A percentile compares a stretch with the other conserved stretches of the same genome.
Evolutionary conservation across 1,140 invertebrate genomes (phyloP).

Genomic region (Dendrolimus kikuchii): DNA sequence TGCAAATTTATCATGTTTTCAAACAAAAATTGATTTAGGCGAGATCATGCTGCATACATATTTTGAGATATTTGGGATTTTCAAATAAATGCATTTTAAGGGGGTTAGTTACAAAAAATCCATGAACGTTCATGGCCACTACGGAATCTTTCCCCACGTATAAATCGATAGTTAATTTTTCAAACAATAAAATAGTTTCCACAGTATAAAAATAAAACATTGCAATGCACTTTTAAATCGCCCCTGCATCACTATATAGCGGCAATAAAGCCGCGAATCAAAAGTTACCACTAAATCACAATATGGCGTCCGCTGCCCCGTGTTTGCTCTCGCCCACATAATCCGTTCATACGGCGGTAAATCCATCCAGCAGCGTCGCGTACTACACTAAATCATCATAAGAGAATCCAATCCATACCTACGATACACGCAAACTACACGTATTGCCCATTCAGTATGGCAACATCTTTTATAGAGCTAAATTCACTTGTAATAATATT

Average conservation of each 20-base stretch:
- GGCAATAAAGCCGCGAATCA: constrained; percentile 63
- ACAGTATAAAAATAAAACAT: too few relatives aligned
- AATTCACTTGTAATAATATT: constrained; percentile 7
- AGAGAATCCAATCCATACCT: constrained; percentile 49
- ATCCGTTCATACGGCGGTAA: constrained; percentile 68
- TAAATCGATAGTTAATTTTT: too few relatives aligned
- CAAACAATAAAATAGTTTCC: too few relatives aligned
- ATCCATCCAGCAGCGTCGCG: constrained; percentile 63
- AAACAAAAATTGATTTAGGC: too few relatives aligned
- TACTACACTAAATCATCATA: constrained; percentile 67
- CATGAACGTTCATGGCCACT: too few relatives aligned
- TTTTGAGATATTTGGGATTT: too few relatives aligned
- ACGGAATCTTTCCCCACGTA: too few relatives aligned
- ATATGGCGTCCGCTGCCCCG: constrained; percentile 62
- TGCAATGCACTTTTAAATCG: constrained; percentile 22
- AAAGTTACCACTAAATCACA: constrained; percentile 64
- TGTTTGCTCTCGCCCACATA: constrained; percentile 71
- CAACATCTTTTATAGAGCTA: constrained; percentile 20
- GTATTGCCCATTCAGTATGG: constrained; percentile 22
- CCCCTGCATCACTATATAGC: constrained; percentile 20
- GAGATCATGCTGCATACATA: too few relatives aligned
- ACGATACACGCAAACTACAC: constrained; percentile 27
- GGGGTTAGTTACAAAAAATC: too few relatives aligned
- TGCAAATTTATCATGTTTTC: too few relatives aligned
- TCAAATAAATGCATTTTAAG: too few relatives aligned